phyloP scores from a whole-genome alignment of 2,113 vertebrate genomes.

The Larimichthys polyactis region DNA sequence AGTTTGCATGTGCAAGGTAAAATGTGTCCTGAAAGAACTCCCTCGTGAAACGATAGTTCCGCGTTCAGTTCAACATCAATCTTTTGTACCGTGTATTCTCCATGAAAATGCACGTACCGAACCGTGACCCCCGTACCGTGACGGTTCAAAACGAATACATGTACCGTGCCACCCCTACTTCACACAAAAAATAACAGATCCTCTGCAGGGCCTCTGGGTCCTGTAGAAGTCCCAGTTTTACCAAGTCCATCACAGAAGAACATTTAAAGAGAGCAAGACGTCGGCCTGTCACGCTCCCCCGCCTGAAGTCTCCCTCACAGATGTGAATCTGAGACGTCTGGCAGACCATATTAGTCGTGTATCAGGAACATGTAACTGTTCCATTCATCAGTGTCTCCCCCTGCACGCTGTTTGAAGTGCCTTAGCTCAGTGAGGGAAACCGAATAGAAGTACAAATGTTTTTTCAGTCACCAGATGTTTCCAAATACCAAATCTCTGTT shows the following conservation, averaged over 20 bases:
- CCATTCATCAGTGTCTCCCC: background rate
- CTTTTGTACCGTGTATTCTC: too few relatives aligned
- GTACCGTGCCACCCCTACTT: too few relatives aligned
- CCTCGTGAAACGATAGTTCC: too few relatives aligned
- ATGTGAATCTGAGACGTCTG: background rate
- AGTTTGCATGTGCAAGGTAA: too few relatives aligned
- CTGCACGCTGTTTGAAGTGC: background rate
- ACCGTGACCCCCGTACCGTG: too few relatives aligned
- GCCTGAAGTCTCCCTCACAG: background rate
- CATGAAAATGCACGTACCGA: too few relatives aligned
- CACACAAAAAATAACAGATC: background rate
- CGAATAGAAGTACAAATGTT: background rate
- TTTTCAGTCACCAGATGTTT: background rate
- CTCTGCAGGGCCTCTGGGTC: background rate
- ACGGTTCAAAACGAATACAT: too few relatives aligned
- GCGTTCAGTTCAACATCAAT: too few relatives aligned
- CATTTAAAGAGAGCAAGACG: background rate
- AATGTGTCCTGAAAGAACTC: too few relatives aligned
- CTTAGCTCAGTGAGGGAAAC: background rate
- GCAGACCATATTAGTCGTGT: background rate
- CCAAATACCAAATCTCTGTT: conserved; percentile 1
- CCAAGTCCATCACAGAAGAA: background rate
- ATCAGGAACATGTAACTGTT: conserved; percentile 1
- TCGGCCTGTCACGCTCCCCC: background rate
- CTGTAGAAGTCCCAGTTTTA: background rate